Evolutionary conservation across 2,797 vertebrate species (phyloP).

Genomic region (Odontamblyopus lacepedii): DNA sequence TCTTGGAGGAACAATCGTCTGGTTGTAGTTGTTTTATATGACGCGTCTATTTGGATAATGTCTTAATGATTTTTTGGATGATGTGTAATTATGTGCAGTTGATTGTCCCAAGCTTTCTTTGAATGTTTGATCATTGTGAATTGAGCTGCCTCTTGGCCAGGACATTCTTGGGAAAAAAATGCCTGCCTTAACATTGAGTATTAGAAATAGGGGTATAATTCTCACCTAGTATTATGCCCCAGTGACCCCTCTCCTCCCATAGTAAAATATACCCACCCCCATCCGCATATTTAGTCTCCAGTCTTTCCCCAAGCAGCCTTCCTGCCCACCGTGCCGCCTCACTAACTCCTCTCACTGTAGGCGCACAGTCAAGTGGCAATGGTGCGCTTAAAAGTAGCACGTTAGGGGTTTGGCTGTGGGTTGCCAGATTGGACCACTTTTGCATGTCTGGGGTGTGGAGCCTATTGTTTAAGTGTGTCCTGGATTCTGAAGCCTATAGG

Average conservation of each 20-base stretch:
- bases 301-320: constrained; percentile 12
- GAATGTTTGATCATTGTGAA: no score
- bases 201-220: background rate
- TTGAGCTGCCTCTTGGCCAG: no score
- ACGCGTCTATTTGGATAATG: no score
- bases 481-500: constrained; percentile 51
- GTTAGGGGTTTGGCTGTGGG: constrained; percentile 11
- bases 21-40: no score
- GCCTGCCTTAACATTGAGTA: no score
- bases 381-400: constrained; percentile 23
- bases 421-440: constrained; percentile 4
- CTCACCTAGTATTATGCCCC: background rate
- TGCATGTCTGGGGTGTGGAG: constrained; percentile 45
- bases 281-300: background rate
- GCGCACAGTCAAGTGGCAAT: constrained; percentile 25
- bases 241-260: constrained; percentile 4
- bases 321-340: constrained; percentile 5
- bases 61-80: no score
- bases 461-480: constrained; percentile 48
- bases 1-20: no score
- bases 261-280: background rate
- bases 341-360: constrained; percentile 14
- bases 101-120: no score
- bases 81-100: no score
- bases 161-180: no score